Evolutionary conservation across 2,888 invertebrate species (phyloP), one percentile per base, ranked within the genome.

Genomic region (Tenthredo scrophulariae): DNA sequence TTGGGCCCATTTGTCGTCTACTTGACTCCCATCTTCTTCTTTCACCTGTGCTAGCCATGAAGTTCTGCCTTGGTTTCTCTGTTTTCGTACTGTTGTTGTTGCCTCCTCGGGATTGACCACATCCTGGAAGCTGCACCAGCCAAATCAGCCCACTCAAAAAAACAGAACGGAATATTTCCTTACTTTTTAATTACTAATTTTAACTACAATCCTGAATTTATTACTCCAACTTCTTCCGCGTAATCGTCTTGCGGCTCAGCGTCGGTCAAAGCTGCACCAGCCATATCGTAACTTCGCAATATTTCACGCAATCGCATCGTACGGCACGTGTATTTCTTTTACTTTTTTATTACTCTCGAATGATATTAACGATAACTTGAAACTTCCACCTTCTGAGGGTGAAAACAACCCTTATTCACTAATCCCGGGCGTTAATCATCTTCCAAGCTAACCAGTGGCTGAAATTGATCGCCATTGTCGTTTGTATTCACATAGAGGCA

Each of bases 311-410:
- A 77, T 54, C 22, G 5, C 5, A 50, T 9, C 29, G 77, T 33
- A 79, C 29, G 0, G 1, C 26, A 58, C 18, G 54, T 79, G 33
- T 37, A 79, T 3, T 54, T 77, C 29, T 33, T 29, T 50, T 77
- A 50, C 54, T 79, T 79, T 79, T 79, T 54, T 79, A 54, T 79
- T 79, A 79, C 77, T 54, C n/a, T 79, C 33, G 15, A 29, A 10
- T 13, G 15, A 50, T 18, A 77, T 77, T 4, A 46, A n/a, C 18
- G 15, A 26, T 18, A 77, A 29, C 50, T 77, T 18, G 15, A 2
- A 1, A 29, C 15, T 77, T 22, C 6, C 4, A 43, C 50, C 29
- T n/a, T 40, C n/a, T n/a, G 33, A 50, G 77, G 54, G 54, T 0
- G 7, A 77, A 43, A 43, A 54, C 26, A 77, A 54, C 77, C 50